Evolutionary conservation across 2,113 vertebrate genomes (phyloP).

Genomic region (Bambusicola thoracicus): DNA sequence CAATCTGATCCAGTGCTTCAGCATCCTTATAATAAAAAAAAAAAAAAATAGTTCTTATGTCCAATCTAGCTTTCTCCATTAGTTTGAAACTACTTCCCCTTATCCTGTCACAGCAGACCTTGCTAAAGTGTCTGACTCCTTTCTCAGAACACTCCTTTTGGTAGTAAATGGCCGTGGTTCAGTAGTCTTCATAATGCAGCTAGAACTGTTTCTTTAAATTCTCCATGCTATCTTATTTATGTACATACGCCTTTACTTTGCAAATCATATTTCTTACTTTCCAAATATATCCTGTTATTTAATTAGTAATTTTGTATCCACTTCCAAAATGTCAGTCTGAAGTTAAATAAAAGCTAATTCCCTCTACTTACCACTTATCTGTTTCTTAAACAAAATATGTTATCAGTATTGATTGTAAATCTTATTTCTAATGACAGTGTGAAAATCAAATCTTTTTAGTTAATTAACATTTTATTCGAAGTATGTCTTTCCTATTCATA

Average conservation of each 20-base stretch:
- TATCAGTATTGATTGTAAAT: background rate
- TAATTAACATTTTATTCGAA: background rate
- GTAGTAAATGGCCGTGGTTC: background rate
- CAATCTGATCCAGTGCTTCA: background rate
- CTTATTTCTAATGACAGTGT: background rate
- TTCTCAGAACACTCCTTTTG: too few species aligned
- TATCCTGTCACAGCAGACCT: too few species aligned
- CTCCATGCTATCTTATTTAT: background rate
- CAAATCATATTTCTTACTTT: background rate
- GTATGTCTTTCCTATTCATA: background rate
- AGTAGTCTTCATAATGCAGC: background rate
- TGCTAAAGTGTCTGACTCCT: too few species aligned
- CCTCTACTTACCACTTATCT: background rate
- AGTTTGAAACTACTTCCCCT: too few species aligned
- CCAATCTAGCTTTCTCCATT: too few species aligned
- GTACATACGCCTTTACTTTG: background rate
- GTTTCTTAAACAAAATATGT: background rate
- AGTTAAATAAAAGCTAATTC: background rate
- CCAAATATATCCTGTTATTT: background rate
- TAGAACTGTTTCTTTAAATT: background rate
- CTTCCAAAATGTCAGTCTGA: conserved; percentile 10
- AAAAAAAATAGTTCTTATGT: too few species aligned
- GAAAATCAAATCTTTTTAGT: background rate
- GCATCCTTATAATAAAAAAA: background rate
- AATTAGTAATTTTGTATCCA: background rate